phyloP scores from a whole-genome alignment of 2,113 vertebrate species.

The Pontoporia blainvillei region DNA sequence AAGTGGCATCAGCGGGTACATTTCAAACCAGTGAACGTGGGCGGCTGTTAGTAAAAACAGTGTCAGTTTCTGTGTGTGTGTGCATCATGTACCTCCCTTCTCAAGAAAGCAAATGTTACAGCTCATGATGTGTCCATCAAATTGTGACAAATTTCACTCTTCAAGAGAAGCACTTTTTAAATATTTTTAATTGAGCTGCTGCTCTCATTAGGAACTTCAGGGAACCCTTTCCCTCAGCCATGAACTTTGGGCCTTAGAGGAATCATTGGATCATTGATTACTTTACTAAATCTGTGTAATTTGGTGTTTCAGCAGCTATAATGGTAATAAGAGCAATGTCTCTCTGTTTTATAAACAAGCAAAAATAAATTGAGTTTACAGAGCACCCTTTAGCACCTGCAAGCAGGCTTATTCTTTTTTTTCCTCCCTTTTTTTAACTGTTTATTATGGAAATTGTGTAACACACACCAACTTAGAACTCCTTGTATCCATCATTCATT shows the following conservation, averaged over 20 bases:
- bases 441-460: background rate
- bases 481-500: background rate
- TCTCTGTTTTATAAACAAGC: background rate
- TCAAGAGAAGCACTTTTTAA: background rate
- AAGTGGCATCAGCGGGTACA: background rate
- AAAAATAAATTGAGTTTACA: background rate
- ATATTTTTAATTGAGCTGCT: background rate
- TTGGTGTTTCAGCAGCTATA: background rate
- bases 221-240: background rate
- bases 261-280: background rate
- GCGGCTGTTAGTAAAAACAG: background rate
- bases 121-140: background rate
- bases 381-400: background rate
- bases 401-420: background rate
- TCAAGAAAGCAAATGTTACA: no score
- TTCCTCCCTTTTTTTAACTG: background rate
- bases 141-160: background rate
- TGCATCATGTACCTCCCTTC: accelerated
- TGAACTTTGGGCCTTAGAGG: background rate
- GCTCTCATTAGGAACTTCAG: background rate
- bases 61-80: accelerated
- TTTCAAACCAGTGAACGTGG: background rate
- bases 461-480: background rate
- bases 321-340: background rate
- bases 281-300: background rate